These are phyloP conservation scores for Xestia c-nigrum DNA, from an alignment of 2,888 invertebrate genomes.

Conservation along the genomic window DNA sequence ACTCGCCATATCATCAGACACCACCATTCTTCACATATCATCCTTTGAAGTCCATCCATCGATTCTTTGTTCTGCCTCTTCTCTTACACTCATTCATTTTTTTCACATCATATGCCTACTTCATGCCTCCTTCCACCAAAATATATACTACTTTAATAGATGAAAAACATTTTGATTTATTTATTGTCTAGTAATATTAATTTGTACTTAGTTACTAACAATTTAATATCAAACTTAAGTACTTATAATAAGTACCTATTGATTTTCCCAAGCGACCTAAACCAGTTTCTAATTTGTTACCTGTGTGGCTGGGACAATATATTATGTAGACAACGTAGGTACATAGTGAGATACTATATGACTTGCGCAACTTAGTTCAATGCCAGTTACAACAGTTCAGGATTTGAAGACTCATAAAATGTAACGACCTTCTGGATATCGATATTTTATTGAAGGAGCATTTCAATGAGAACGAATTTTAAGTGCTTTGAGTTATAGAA, in stretches of 20 bases:
- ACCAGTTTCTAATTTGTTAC: constrained; percentile 22
- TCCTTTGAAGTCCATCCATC: too few relatives aligned
- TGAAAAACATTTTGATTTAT: background rate
- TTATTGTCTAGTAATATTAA: background rate
- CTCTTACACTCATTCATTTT: too few relatives aligned
- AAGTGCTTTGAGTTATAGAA: background rate
- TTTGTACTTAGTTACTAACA: background rate
- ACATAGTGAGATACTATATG: constrained; percentile 5
- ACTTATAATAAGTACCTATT: background rate
- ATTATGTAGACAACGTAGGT: background rate
- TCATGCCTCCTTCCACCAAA: too few relatives aligned
- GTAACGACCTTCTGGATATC: constrained; percentile 1
- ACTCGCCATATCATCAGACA: too few relatives aligned
- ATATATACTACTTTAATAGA: background rate
- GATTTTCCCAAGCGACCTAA: background rate
- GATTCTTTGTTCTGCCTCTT: too few relatives aligned
- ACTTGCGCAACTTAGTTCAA: constrained; percentile 12
- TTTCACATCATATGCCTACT: too few relatives aligned
- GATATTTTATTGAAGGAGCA: background rate
- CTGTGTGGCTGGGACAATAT: background rate
- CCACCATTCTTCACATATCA: too few relatives aligned
- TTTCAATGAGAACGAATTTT: background rate
- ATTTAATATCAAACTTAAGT: background rate
- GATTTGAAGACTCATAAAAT: constrained; percentile 11
- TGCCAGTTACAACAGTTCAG: constrained; percentile 13